Conservation (phyloP, 2,888 invertebrate genomes). For the Aleiodes alternator region DNA sequence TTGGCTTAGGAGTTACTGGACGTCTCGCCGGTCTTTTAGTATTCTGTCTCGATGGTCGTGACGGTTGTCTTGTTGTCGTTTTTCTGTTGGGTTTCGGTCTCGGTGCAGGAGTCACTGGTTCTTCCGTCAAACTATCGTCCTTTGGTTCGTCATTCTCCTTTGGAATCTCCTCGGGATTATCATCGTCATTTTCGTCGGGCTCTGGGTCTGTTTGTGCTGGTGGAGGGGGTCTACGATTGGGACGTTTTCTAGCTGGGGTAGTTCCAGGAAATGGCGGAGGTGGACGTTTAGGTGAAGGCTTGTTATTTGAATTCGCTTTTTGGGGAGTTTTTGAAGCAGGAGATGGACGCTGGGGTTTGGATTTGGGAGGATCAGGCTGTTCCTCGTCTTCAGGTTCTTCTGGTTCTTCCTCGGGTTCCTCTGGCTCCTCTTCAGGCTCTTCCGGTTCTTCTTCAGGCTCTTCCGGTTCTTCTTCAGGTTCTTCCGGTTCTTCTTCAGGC, state of each 20-base stretch:
- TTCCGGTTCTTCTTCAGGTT: slow-evolving; percentile 32
- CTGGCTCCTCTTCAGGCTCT: slow-evolving; percentile 15
- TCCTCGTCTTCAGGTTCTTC: slow-evolving; percentile 35
- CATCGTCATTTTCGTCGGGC: slow-evolving; percentile 17
- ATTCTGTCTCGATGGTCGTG: background rate
- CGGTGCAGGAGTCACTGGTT: slow-evolving; percentile 23
- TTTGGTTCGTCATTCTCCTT: slow-evolving; percentile 19
- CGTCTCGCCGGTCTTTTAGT: slow-evolving; percentile 17
- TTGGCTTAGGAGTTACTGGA: slow-evolving; percentile 25
- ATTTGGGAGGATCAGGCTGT: background rate
- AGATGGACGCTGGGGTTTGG: background rate
- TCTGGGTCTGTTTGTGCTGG: background rate
- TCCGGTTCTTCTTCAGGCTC: slow-evolving; percentile 30
- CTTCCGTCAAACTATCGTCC: slow-evolving; percentile 3
- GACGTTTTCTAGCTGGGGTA: background rate
- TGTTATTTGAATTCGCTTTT: background rate
- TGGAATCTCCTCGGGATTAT: slow-evolving; percentile 27
- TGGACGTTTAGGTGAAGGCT: slow-evolving; percentile 10
- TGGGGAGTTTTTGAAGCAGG: slow-evolving; percentile 21
- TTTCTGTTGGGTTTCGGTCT: slow-evolving; percentile 36
- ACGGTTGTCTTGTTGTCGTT: background rate
- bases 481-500: slow-evolving; percentile 32
- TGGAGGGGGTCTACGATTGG: slow-evolving; percentile 7
- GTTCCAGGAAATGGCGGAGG: slow-evolving; percentile 29
- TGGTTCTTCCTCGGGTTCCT: slow-evolving; percentile 23